These are phyloP conservation scores for Macrotus californicus DNA, from an alignment of 2,113 vertebrate species.

Conservation along the genomic window DNA sequence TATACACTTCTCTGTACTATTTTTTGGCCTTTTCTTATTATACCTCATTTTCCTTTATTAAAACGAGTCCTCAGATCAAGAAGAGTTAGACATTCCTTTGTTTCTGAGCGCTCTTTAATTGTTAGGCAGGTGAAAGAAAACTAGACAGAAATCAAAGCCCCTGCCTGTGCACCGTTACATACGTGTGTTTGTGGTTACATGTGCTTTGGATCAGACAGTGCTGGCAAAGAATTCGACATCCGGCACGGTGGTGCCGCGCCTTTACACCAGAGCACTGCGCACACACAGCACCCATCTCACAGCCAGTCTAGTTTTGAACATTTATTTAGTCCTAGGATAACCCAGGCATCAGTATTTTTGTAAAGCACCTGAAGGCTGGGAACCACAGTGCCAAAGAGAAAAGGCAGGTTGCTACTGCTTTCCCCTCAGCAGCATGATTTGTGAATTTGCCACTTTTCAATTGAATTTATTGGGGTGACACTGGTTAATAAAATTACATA, in stretches of 20 bases:
- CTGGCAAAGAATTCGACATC: background rate
- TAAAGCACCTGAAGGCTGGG: background rate
- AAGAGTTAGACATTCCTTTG: background rate
- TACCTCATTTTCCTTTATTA: background rate
- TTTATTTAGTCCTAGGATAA: background rate
- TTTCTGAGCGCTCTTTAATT: background rate
- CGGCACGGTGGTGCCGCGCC: background rate
- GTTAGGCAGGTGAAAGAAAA: slow-evolving; percentile 1
- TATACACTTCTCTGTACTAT: background rate
- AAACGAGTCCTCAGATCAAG: background rate
- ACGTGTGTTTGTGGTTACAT: background rate
- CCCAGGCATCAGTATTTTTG: background rate
- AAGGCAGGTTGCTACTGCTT: background rate
- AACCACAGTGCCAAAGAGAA: background rate
- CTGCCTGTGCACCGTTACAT: background rate
- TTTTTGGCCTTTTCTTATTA: background rate
- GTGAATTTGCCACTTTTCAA: background rate
- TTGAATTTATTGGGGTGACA: background rate
- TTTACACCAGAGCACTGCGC: background rate
- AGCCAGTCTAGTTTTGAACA: background rate
- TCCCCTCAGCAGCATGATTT: background rate
- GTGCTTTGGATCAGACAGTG: background rate
- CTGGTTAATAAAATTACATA: background rate
- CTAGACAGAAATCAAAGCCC: background rate
- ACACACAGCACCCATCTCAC: background rate